Base-by-base conservation (phyloP, 2,113 vertebrate species). In the Zootoca vivipara region DNA sequence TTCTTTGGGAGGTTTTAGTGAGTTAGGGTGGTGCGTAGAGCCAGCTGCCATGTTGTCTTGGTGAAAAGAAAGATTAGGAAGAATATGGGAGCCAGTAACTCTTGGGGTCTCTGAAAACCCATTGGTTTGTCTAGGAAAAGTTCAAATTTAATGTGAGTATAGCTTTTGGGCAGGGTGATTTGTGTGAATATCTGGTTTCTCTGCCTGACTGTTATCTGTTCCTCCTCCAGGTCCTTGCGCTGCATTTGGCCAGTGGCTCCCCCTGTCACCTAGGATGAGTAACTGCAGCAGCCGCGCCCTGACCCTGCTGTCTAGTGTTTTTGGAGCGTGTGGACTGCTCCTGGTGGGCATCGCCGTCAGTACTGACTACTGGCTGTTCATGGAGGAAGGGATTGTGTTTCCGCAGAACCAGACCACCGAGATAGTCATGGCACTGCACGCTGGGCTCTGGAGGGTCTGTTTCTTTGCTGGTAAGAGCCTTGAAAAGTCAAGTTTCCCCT, bases 311-410 rank as follows among this genome's bases (percentile, higher is more conserved):
- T 98, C 98, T 96, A 98, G 98, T 12, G 98, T 98, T 95, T 98
- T 98, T 0, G 98, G 98, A 6, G 98, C 98, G 16, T 98, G 98
- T 1, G 98, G 98, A 78, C 95, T 99, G 92, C 97, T 98, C 83
- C 97, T 98, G 42, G 98, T 99, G 88, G 98, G 98, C 73, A 98
- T 99, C 91, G 98, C 98, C 0, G 98, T 99, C 92, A 98, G 98
- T 95, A 99, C 98, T 0, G 98, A 99, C 96, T 98, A 98, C 96
- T 99, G 98, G 98, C 97, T 99, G 38, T 98, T 98, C 94, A 97
- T 98, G 98, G 98, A 98, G 93, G 98, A 99, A 93, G 98, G 98
- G 18, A 97, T 98, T 28, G 97, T 98, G 92, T 95, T 98, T 90
- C 98, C 98, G 65, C 98, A 98, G 95, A 99, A 99, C 96, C 98